Conservation (phyloP, 1,140 invertebrate species). For the Ridgeia piscesae region DNA sequence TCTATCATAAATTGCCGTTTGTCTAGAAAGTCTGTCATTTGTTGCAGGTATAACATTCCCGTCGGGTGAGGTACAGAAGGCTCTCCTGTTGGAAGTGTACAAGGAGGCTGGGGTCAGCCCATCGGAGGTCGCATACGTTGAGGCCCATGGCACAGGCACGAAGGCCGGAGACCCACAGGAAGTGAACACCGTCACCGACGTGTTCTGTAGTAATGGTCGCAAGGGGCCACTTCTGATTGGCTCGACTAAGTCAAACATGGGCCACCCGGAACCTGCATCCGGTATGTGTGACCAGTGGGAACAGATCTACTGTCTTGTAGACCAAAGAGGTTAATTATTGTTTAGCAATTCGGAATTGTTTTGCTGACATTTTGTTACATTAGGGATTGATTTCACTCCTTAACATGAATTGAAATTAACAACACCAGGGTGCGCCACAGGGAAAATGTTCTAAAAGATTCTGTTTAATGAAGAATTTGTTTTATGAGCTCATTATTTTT, state of each 20-base stretch:
- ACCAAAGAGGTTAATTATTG: no score
- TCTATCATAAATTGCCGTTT: no score
- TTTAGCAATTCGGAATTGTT: no score
- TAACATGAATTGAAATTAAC: no score
- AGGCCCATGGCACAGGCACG: conserved; percentile 96
- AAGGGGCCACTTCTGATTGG: conserved; percentile 81
- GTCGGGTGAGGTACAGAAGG: conserved; percentile 80
- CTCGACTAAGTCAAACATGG: conserved; percentile 97
- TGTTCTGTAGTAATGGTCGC: conserved; percentile 79
- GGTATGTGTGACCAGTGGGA: conserved; percentile 61
- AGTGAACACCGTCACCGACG: conserved; percentile 86
- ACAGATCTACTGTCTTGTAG: no score
- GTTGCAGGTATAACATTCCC: conserved; percentile 80
- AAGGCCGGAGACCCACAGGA: conserved; percentile 91
- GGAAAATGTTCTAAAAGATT: no score
- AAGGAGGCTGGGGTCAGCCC: conserved; percentile 79
- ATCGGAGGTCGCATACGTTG: conserved; percentile 79
- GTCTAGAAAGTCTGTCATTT: not conserved
- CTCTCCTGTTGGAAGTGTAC: conserved; percentile 83
- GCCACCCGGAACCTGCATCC: conserved; percentile 92
- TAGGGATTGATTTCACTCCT: no score
- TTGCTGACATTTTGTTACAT: no score
- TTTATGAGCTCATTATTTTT: not conserved
- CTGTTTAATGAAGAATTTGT: not conserved
- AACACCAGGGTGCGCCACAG: no score